Conservation (phyloP, 2,888 invertebrate species). For the Hemicrepidius hirtus region DNA sequence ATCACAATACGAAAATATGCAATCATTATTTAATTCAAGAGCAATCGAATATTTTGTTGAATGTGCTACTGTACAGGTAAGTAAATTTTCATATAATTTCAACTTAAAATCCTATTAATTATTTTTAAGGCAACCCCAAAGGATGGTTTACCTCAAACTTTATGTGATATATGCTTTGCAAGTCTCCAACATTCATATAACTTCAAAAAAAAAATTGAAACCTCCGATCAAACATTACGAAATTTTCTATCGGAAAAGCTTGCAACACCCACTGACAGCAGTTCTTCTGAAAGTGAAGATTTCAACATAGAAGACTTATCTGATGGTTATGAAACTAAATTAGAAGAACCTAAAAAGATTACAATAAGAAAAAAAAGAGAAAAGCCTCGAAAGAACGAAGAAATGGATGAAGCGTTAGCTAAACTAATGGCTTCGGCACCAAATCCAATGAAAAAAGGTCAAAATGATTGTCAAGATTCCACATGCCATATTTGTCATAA, state of each 20-base stretch:
- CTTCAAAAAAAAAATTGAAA: constrained; percentile 42
- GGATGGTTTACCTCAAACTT: constrained; percentile 43
- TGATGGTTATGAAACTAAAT: background rate
- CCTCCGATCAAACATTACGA: constrained; percentile 24
- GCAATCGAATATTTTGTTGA: constrained; percentile 34
- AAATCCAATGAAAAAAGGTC: constrained; percentile 25
- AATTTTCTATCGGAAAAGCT: constrained; percentile 15
- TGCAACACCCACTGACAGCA: background rate
- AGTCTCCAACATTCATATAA: constrained; percentile 27
- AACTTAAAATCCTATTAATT: too few species aligned
- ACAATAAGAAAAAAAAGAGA: constrained; percentile 11
- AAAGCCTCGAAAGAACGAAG: constrained; percentile 14
- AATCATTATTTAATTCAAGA: constrained; percentile 35
- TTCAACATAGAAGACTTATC: background rate
- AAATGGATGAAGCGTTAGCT: constrained; percentile 35
- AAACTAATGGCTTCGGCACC: constrained; percentile 23
- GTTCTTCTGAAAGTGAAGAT: background rate
- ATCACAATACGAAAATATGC: constrained; percentile 35
- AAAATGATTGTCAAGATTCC: constrained; percentile 18
- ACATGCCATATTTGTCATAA: constrained; percentile 49
- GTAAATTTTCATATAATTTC: too few species aligned
- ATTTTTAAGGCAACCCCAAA: constrained; percentile 27
- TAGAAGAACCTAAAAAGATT: background rate
- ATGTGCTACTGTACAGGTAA: constrained; percentile 49
- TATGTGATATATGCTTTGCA: constrained; percentile 34